Percentiles rank a stretch among this genome's conserved stretches.
phyloP scores from a whole-genome alignment of 2,797 vertebrate genomes.

The Karalla daura region DNA sequence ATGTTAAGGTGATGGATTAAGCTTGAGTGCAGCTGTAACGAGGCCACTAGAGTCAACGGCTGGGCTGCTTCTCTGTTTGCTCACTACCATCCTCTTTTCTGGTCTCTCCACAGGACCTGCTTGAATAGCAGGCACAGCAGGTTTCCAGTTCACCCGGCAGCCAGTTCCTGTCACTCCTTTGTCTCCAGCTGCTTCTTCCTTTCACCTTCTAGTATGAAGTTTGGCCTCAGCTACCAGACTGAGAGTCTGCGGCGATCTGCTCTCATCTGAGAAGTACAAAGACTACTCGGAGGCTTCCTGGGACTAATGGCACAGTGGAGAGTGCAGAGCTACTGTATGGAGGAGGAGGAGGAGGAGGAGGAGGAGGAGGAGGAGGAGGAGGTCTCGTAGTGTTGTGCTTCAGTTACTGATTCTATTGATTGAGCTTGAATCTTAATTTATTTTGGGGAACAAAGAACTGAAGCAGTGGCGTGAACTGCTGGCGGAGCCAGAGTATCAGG shows the following conservation, averaged over 20 bases:
- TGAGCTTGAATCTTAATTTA: constrained; percentile 64
- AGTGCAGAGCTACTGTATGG: no score
- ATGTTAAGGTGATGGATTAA: no score
- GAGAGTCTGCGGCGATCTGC: constrained; percentile 57
- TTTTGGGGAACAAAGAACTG: constrained; percentile 46
- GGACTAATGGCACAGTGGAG: constrained; percentile 41
- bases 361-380: no score
- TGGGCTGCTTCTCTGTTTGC: constrained; percentile 33
- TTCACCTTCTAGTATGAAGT: constrained; percentile 66
- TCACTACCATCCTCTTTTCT: constrained; percentile 23
- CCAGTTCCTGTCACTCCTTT: constrained; percentile 61
- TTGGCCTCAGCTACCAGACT: constrained; percentile 55
- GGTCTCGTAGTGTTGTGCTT: constrained; percentile 51
- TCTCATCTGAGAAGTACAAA: constrained; percentile 64
- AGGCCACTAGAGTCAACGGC: no score
- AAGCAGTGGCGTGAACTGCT: constrained; percentile 47
- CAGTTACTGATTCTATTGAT: constrained; percentile 49
- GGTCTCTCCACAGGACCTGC: constrained; percentile 78
- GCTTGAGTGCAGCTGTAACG: no score
- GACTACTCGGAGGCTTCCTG: constrained; percentile 71
- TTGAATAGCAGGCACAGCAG: constrained; percentile 77
- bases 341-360: no score
- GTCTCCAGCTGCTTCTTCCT: constrained; percentile 69
- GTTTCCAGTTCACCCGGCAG: constrained; percentile 44
- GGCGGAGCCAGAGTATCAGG: constrained; percentile 22